These are phyloP conservation scores for Eulemur coronatus DNA, from an alignment of 2,797 vertebrate species.

Conservation along the genomic window DNA sequence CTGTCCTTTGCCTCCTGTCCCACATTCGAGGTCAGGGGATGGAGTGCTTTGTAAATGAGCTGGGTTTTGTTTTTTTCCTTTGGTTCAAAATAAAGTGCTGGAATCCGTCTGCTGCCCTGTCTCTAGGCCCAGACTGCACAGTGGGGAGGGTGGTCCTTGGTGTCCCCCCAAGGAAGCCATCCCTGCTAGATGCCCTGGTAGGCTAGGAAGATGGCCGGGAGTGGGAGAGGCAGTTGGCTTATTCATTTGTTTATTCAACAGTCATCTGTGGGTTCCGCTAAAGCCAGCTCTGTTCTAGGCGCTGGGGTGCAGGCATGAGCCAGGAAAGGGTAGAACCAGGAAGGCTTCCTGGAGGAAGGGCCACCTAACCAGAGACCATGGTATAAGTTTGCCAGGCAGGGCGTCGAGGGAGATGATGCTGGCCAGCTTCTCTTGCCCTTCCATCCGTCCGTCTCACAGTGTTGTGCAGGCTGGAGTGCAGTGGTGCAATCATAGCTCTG, in stretches of 20 bases:
- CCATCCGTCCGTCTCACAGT: neutral
- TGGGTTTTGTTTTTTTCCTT: neutral
- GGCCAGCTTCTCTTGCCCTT: neutral
- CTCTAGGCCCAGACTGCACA: no score
- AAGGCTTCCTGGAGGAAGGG: conserved; percentile 38
- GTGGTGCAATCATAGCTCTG: neutral
- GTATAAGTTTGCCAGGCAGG: neutral
- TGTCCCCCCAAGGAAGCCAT: neutral
- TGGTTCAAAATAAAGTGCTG: neutral
- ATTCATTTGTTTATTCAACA: neutral
- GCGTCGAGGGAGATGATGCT: neutral
- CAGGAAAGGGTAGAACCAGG: neutral
- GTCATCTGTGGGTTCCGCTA: neutral
- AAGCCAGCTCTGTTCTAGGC: neutral
- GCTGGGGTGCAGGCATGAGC: neutral
- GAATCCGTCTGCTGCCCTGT: neutral
- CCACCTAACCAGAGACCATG: neutral
- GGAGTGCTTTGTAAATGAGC: neutral
- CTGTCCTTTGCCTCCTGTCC: neutral
- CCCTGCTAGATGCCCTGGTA: neutral
- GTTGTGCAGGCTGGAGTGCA: neutral
- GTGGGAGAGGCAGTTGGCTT: neutral
- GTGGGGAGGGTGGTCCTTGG: neutral
- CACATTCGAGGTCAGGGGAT: neutral
- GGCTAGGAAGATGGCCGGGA: rapidly evolving